Evolutionary conservation across 2,797 vertebrate genomes (phyloP), one percentile per base, ranked within the genome.

Genomic region (Hippopotamyrus pictus): DNA sequence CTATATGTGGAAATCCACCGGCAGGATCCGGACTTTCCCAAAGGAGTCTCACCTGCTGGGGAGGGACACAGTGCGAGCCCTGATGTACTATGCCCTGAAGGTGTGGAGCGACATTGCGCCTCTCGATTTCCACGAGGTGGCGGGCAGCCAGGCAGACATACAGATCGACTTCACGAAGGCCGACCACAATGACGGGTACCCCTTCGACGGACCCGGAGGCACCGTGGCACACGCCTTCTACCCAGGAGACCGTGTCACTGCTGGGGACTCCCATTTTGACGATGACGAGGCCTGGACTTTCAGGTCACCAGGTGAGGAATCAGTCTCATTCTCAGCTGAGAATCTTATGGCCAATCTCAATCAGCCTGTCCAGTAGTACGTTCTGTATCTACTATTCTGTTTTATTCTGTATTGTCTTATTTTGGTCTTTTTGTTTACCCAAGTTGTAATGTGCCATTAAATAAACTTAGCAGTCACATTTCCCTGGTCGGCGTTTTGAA

Each of bases 241-340:
- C 84, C 96, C 96, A 0, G 96, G 96, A 0, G 95, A 96, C 41
- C 95, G 94, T 76, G 93, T 93, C 54, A 91, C 96, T 0, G 94
- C 96, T 0, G 96, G 96, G 59, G 96, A 97, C 88, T 91, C 96
- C 0, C 96, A 97, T 89, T 97, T 97, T 46, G 96, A 97, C 0
- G 96, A 96, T 0, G 96, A 97, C 0, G 96, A 97, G 79, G 92
- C 94, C 0, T 97, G 96, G 96, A 96, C 96, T 0, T 97, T 97
- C 90, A 93, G 96, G 50, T 96, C 96, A 0, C 92, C 96, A 86
- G 96, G 96, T 97, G 87, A 0, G 89, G 50, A 73, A 73, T 33
- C 65, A 17, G 4, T 33, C 29, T 73, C 65, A 33, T 37, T 37
- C 65, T 37, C 25, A 69, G 62, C 25, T 29, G 9, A 69, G 25